Percentiles rank a stretch among this genome's conserved stretches.
Evolutionary conservation across 2,113 vertebrate genomes (phyloP).

Genomic region (Brienomyrus longianalis): DNA sequence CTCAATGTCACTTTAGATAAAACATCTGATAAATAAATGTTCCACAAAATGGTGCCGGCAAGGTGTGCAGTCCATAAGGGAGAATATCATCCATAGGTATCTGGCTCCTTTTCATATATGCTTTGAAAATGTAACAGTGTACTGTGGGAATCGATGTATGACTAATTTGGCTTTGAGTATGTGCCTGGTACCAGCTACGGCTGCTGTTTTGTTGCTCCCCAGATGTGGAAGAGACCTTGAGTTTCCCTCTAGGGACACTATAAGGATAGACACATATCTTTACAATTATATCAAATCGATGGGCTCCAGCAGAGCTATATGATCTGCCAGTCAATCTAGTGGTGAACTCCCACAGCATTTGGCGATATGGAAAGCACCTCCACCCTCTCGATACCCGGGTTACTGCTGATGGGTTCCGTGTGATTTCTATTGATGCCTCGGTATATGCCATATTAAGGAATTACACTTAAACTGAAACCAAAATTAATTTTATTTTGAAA

Average conservation of each 20-base stretch:
- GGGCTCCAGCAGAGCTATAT: not conserved
- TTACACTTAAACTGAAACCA: not conserved
- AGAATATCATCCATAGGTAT: not conserved
- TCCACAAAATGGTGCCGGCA: too few relatives aligned
- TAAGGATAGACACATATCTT: not conserved
- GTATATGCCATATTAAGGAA: not conserved
- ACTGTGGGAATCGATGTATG: not conserved
- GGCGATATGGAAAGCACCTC: not conserved
- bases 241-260: not conserved
- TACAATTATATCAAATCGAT: constrained; percentile 14
- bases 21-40: too few relatives aligned
- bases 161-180: not conserved
- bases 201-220: not conserved
- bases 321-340: constrained; percentile 25
- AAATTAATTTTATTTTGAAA: not conserved
- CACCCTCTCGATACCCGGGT: not conserved
- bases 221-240: not conserved
- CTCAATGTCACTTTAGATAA: too few relatives aligned
- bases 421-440: not conserved
- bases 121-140: not conserved
- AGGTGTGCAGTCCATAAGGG: not conserved
- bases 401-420: not conserved
- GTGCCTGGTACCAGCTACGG: not conserved
- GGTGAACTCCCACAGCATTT: not conserved
- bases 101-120: not conserved